Conservation (phyloP, 2,797 vertebrate genomes). For the Neosilurus hyrtlii region DNA sequence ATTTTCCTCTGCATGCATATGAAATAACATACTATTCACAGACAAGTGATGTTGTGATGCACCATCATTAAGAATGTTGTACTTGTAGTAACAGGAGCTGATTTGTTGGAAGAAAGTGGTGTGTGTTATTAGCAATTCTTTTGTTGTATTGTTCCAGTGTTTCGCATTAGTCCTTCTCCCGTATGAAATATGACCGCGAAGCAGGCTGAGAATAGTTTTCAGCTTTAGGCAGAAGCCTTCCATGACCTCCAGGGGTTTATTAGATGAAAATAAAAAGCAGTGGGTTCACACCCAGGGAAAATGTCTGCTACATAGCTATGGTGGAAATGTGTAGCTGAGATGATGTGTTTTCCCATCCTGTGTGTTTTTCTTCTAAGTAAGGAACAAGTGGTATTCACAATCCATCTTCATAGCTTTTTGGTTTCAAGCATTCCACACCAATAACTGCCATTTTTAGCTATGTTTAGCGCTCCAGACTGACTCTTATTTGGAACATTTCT, state of each 20-base stretch:
- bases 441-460: conserved; percentile 23
- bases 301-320: conserved; percentile 14
- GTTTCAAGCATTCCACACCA: conserved; percentile 29
- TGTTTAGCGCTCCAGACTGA: not conserved
- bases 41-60: not conserved
- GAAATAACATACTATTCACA: not conserved
- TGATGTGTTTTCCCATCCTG: not conserved
- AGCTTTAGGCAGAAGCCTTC: conserved; percentile 7
- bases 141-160: conserved; percentile 5
- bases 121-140: not conserved
- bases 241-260: conserved; percentile 24
- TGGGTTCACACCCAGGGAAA: conserved; percentile 17
- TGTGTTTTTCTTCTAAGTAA: not conserved
- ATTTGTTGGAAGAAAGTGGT: not conserved
- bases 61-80: not conserved
- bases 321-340: conserved; percentile 27
- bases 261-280: conserved; percentile 12
- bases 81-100: not conserved
- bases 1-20: not conserved
- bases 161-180: conserved; percentile 2
- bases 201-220: conserved; percentile 28
- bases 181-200: conserved; percentile 22
- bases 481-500: conserved; percentile 2
- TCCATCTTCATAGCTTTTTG: conserved; percentile 10
- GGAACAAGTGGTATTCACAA: conserved; percentile 20